Evolutionary conservation across 2,888 invertebrate genomes (phyloP).

Genomic region (Coenonympha glycerion): DNA sequence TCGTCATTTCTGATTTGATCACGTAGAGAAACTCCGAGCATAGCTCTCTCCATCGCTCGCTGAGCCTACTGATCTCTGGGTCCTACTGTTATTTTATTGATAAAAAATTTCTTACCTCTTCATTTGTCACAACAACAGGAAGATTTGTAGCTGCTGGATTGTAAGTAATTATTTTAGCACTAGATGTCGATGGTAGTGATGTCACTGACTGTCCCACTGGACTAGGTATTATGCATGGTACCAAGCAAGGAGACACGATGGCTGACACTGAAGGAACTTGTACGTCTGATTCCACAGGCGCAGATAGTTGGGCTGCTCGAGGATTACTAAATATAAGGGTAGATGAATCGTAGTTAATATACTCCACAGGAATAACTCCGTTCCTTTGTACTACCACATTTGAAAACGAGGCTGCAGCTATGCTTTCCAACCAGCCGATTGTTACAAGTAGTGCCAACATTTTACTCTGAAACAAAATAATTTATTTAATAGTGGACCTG

Average conservation of each 20-base stretch:
- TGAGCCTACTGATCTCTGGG: too few species aligned
- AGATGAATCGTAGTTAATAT: constrained; percentile 49
- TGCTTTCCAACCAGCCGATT: constrained; percentile 34
- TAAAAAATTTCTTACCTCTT: constrained; percentile 44
- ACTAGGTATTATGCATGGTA: constrained; percentile 53
- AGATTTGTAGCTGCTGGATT: constrained; percentile 40
- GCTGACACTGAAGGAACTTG: constrained; percentile 38
- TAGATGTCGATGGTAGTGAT: constrained; percentile 35
- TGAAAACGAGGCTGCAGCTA: constrained; percentile 47
- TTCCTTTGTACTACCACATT: constrained; percentile 57
- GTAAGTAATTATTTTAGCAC: constrained; percentile 48
- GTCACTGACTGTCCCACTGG: constrained; percentile 37
- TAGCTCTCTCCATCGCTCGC: too few species aligned
- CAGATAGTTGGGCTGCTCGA: constrained; percentile 44
- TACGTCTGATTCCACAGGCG: constrained; percentile 39
- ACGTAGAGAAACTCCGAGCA: too few species aligned
- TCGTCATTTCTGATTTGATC: too few species aligned
- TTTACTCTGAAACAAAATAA: constrained; percentile 43
- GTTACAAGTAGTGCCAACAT: constrained; percentile 34
- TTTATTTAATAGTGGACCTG: constrained; percentile 11
- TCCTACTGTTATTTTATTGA: too few species aligned
- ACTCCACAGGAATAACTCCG: constrained; percentile 41
- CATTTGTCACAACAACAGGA: constrained; percentile 45
- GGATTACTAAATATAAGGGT: constrained; percentile 34
- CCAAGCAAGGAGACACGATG: constrained; percentile 47